Conservation (phyloP, 2,113 vertebrate genomes). For the Tupaia tana region DNA sequence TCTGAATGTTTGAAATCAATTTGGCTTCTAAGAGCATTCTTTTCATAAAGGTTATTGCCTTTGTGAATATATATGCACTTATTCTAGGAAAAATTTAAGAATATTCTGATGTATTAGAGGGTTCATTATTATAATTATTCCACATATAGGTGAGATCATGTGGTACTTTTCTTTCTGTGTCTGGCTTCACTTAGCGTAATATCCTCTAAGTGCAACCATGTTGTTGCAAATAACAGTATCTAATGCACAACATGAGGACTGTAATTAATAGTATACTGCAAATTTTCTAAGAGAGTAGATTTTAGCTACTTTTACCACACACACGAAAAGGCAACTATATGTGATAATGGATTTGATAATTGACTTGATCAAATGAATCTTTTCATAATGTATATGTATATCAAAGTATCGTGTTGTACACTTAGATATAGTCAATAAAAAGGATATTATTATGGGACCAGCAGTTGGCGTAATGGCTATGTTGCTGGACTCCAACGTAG, state of each 20-base stretch:
- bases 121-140: neutral
- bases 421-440: neutral
- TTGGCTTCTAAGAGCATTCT: neutral
- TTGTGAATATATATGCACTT: neutral
- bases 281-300: neutral
- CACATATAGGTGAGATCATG: neutral
- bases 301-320: neutral
- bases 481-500: too few species aligned
- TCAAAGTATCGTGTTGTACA: neutral
- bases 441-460: neutral
- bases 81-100: neutral
- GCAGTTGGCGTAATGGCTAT: too few species aligned
- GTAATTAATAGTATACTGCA: neutral
- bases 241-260: neutral
- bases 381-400: neutral
- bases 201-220: neutral
- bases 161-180: neutral
- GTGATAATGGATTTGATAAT: neutral
- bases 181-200: neutral
- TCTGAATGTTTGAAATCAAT: constrained; percentile 41
- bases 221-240: neutral
- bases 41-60: constrained; percentile 15
- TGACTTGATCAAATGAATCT: neutral
- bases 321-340: neutral
- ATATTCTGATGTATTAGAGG: neutral